These are phyloP conservation scores for Struthidea cinerea DNA, from an alignment of 2,113 vertebrate genomes.

Conservation along the genomic window DNA sequence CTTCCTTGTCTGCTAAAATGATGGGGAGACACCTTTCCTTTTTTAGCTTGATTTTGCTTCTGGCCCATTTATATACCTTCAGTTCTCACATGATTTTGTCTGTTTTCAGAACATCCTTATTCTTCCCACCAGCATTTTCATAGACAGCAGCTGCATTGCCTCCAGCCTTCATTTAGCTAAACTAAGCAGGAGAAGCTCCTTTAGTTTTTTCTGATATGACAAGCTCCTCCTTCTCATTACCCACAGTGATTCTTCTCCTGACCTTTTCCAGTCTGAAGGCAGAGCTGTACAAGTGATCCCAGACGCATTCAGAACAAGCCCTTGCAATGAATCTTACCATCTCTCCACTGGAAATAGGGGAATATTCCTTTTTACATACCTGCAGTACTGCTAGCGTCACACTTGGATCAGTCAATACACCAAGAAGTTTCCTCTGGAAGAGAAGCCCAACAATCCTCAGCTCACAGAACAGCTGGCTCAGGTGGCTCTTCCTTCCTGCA, in stretches of 20 bases:
- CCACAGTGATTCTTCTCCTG: neutral
- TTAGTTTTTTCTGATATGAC: neutral
- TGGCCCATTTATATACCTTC: neutral
- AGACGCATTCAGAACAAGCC: neutral
- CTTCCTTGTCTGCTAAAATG: neutral
- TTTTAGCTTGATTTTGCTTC: neutral
- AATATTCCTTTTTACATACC: neutral
- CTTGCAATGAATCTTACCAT: neutral
- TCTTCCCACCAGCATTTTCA: neutral
- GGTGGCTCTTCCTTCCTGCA: neutral
- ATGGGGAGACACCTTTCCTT: neutral
- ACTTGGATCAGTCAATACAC: neutral
- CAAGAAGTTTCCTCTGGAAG: neutral
- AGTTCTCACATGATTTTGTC: neutral
- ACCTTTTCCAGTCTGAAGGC: neutral
- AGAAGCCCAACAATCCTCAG: neutral
- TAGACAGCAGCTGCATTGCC: neutral
- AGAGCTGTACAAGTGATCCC: neutral
- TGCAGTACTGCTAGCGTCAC: neutral
- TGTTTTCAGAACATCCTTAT: neutral
- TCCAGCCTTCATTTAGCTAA: neutral
- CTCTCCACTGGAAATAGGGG: neutral
- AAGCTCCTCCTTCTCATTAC: neutral
- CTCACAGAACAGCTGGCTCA: neutral
- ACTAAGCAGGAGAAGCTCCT: neutral